phyloP scores from a whole-genome alignment of 1,140 invertebrate genomes.

The Riptortus pedestris region DNA sequence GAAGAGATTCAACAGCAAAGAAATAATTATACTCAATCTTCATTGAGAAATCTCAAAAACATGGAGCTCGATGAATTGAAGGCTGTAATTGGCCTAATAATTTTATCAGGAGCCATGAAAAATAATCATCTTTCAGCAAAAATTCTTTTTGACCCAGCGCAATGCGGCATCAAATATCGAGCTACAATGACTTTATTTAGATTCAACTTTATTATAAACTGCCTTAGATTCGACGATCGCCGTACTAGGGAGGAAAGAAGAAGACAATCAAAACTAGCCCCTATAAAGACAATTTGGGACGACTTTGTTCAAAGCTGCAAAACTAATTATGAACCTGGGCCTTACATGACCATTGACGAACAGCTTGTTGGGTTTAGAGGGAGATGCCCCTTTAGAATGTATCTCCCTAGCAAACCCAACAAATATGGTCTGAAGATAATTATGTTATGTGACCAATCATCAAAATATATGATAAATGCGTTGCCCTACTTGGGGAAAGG shows the following conservation, averaged over 20 bases:
- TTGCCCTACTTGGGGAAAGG: no score
- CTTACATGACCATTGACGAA: conserved; percentile 35
- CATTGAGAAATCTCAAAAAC: no score
- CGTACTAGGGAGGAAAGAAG: conserved; percentile 20
- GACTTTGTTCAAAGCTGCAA: conserved; percentile 33
- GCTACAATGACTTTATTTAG: no score
- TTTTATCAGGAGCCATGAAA: conserved; percentile 31
- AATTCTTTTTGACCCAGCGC: conserved; percentile 30
- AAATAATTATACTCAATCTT: no score
- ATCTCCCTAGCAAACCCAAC: neutral
- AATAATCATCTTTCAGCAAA: conserved; percentile 32
- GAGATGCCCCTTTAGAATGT: conserved; percentile 34
- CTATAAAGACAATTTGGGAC: conserved; percentile 32
- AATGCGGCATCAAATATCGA: no score
- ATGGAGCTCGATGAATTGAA: conserved; percentile 20
- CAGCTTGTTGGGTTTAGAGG: conserved; percentile 37
- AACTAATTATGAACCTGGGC: conserved; percentile 31
- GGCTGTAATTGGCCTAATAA: conserved; percentile 20
- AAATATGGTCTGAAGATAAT: no score
- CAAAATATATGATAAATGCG: no score
- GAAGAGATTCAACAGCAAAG: no score
- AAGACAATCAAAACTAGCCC: conserved; percentile 19
- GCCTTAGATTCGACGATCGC: conserved; percentile 22
- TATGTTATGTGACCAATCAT: no score
- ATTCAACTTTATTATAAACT: conserved; percentile 33